Conservation (phyloP, 2,113 vertebrate species). For the Dicerorhinus sumatrensis region DNA sequence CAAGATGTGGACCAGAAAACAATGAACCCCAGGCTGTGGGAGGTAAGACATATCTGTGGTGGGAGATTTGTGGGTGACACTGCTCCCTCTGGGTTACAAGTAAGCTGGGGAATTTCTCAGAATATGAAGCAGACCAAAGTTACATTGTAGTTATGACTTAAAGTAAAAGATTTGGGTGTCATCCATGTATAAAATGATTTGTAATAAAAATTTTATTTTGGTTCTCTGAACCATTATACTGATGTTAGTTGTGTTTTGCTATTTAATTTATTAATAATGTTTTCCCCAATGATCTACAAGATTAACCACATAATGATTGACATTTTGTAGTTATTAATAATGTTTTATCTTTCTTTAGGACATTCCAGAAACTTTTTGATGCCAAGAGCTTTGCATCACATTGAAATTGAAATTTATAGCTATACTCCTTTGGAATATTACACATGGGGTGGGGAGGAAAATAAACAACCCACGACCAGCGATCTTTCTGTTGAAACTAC, state of each 20-base stretch:
- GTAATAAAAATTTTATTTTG: neutral
- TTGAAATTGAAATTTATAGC: neutral
- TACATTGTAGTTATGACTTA: neutral
- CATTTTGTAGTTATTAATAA: neutral
- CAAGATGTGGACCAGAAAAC: neutral
- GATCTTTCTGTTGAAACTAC: too few relatives aligned
- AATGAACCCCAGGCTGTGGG: too few relatives aligned
- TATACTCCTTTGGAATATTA: neutral
- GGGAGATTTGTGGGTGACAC: rapidly evolving
- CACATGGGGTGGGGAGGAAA: rapidly evolving
- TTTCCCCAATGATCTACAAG: neutral
- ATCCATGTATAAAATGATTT: neutral
- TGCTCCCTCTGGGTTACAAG: neutral
- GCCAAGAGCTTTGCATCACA: neutral
- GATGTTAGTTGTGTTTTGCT: neutral
- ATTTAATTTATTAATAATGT: neutral
- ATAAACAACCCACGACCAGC: neutral
- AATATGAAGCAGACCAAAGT: neutral
- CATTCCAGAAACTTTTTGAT: neutral
- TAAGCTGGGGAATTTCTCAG: neutral
- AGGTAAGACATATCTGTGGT: too few relatives aligned
- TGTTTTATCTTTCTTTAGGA: neutral
- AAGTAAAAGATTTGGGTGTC: too few relatives aligned
- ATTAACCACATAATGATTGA: neutral
- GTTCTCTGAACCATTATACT: neutral